Conservation (phyloP, 2,888 invertebrate species). For the Acronicta psi region DNA sequence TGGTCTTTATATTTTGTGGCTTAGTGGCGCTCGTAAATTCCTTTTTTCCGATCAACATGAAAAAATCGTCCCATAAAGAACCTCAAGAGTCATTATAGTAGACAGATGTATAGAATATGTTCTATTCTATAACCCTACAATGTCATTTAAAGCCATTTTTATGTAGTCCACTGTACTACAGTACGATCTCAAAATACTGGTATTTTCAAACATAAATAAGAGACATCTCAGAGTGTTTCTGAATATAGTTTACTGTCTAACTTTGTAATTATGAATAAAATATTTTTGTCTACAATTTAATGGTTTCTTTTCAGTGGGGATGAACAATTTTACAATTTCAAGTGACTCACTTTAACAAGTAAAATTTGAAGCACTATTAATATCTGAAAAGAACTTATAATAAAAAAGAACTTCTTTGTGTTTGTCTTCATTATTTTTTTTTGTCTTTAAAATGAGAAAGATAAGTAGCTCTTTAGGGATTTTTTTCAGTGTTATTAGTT, state of each 20-base stretch:
- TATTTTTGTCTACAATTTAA: slow-evolving; percentile 36
- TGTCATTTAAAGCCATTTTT: too few relatives aligned
- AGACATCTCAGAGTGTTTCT: slow-evolving; percentile 8
- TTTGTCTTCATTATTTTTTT: too few relatives aligned
- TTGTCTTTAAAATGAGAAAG: too few relatives aligned
- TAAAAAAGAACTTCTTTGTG: too few relatives aligned
- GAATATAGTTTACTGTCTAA: slow-evolving; percentile 5
- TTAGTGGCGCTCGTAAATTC: slow-evolving; percentile 14
- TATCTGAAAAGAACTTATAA: slow-evolving; percentile 10
- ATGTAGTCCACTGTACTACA: too few relatives aligned
- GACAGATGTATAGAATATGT: background rate
- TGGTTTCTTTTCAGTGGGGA: slow-evolving; percentile 24
- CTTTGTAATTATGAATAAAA: slow-evolving; percentile 34
- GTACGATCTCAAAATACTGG: too few relatives aligned
- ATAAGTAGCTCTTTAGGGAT: too few relatives aligned
- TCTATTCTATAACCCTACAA: too few relatives aligned
- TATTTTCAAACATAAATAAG: slow-evolving; percentile 4
- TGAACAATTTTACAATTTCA: slow-evolving; percentile 29
- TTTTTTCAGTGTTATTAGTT: too few relatives aligned
- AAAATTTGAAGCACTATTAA: slow-evolving; percentile 32
- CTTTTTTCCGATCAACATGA: slow-evolving; percentile 11
- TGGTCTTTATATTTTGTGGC: slow-evolving; percentile 33
- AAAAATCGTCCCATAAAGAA: background rate
- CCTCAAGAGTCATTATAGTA: background rate
- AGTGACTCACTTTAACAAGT: slow-evolving; percentile 26